Base-by-base conservation (phyloP, 1,140 invertebrate species). In the Zaprionus vittiger region DNA sequence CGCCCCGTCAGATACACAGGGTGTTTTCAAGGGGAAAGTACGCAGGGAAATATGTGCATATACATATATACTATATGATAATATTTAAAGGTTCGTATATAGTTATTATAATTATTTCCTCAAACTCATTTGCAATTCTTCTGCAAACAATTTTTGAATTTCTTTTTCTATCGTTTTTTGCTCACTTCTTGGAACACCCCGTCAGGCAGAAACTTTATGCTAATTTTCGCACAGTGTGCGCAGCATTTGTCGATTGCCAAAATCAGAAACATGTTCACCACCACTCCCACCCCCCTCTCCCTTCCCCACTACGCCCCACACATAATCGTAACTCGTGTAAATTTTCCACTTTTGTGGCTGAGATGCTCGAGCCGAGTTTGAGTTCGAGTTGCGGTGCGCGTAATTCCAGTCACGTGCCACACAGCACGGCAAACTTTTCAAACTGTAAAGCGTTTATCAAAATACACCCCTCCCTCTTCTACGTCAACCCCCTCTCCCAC, bases 401-500 rank as follows among this genome's bases (percentile, higher is more conserved):
- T 85, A 77, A 90, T 90, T 90, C 85, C 82, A 82, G 84, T 85
- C 85, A 90, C 85, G 85, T 90, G 81, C 85, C 85, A 84, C 84
- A 66, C 70, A 82, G 79, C 71, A 74, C 28, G 67, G 71, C 84
- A 90, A 90, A 90, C 75, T 90, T 90, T 87, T 90, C 75, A 90
- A 87, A 87, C 84, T 87, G 78, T 89, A 87, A 87, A 87, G 87
- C 84, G 84, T 87, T 87, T 87, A 87, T 87, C 84, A 89, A 87
- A 87, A 87, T 73, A 77, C 56, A 17, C 28, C 22, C 28, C n/a
- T 11, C 20, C 12, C 12, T 44, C 11, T n/a, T 1, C 22, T 4
- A 28, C 1, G 17, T 14, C 22, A 61, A 22, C 24, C 26, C 12
- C 47, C 31, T 5, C 54, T 24, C n/a, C 26, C 14, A 5, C 12